Conservation (phyloP, 1,140 invertebrate genomes). For the Papilio helenus region DNA sequence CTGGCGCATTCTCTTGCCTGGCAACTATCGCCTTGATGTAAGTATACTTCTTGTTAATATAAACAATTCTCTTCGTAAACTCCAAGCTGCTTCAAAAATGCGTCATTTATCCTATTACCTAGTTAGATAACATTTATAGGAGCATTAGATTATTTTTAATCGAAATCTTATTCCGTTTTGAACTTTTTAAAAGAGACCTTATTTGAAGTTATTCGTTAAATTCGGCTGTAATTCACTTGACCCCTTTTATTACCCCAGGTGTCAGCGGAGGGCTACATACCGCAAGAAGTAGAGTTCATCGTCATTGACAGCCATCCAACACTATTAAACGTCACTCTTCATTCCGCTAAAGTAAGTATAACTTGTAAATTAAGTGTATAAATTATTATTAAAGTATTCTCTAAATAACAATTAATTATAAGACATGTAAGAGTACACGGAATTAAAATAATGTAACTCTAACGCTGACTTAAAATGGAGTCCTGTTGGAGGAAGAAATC, state of each 20-base stretch:
- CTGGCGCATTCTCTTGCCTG: conserved; percentile 94
- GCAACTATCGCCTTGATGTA: conserved; percentile 93
- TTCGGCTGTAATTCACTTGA: background rate
- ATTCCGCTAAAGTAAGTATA: conserved; percentile 89
- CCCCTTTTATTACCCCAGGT: conserved; percentile 83
- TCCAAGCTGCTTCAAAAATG: no score
- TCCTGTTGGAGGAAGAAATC: no score
- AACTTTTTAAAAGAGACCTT: background rate
- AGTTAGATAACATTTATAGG: no score
- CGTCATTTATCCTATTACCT: no score
- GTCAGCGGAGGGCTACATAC: conserved; percentile 92
- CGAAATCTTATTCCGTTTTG: background rate
- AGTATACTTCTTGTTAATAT: conserved; percentile 40
- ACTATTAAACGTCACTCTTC: conserved; percentile 91
- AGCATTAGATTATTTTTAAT: no score
- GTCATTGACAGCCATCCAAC: conserved; percentile 94
- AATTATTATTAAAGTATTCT: no score
- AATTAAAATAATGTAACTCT: no score
- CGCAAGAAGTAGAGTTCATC: conserved; percentile 92
- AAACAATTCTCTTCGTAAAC: no score
- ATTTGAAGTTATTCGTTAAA: background rate
- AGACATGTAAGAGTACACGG: no score
- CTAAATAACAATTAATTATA: no score
- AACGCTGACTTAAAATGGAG: no score
- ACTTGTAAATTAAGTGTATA: background rate